phyloP scores from a whole-genome alignment of 2,888 invertebrate genomes.

The Agrotis puta region DNA sequence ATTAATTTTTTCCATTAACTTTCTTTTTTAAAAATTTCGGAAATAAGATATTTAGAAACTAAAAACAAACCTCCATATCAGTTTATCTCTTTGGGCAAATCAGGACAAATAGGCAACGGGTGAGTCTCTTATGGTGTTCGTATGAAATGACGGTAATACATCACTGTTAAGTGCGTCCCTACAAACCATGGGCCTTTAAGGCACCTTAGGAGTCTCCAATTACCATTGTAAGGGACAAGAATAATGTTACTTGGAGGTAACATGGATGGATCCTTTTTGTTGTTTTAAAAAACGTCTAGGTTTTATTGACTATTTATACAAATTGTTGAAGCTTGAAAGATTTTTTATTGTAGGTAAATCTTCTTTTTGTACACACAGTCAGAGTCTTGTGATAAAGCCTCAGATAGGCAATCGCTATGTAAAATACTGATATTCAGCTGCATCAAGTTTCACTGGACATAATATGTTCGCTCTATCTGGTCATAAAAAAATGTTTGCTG shows the following conservation, averaged over 20 bases:
- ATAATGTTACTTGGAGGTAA: constrained; percentile 30
- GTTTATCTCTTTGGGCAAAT: constrained; percentile 54
- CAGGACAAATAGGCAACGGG: constrained; percentile 46
- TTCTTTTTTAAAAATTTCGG: too few species aligned
- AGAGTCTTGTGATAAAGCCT: too few species aligned
- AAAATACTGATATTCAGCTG: too few species aligned
- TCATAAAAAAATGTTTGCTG: too few species aligned
- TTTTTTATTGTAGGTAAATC: too few species aligned
- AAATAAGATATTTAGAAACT: constrained; percentile 2
- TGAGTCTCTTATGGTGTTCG: constrained; percentile 58
- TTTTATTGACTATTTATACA: background rate
- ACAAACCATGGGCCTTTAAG: constrained; percentile 35
- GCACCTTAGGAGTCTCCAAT: constrained; percentile 39
- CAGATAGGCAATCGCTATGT: too few species aligned
- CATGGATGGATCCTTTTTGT: background rate
- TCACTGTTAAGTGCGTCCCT: constrained; percentile 41
- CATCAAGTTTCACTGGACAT: too few species aligned
- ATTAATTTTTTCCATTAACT: too few species aligned
- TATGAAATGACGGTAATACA: constrained; percentile 47
- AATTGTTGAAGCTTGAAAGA: too few species aligned
- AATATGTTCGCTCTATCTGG: too few species aligned
- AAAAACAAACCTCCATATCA: constrained; percentile 38
- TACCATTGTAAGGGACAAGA: constrained; percentile 30
- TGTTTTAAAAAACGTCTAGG: background rate
- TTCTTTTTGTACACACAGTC: too few species aligned